Evolutionary conservation across 2,113 vertebrate genomes (phyloP), one percentile per base, ranked within the genome.

Genomic region (Gallinago undulata): DNA sequence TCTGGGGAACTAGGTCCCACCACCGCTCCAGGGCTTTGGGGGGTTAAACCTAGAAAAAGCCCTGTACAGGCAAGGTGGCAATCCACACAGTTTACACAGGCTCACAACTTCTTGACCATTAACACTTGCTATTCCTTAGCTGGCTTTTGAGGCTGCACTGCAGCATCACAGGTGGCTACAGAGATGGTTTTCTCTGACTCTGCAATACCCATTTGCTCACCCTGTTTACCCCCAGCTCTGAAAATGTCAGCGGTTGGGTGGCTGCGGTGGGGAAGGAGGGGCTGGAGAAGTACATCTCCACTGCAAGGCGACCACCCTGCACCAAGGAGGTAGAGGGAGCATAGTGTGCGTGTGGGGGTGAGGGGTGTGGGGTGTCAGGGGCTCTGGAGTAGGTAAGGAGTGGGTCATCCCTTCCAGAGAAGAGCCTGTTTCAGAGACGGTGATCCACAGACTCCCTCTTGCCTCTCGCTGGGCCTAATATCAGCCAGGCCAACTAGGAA

Each of bases 291-390:
- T 37, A 12, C 12, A 48, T 21, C 28, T 55, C 17, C 18, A 7
- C 18, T 56, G 31, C 19, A 22, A 72, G 4, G 41, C 45, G 64
- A 25, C 23, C 18, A 18, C 19, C 3, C 7, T 11, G 18, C 21
- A 5, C 8, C 4, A 3, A 66, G 50, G 27, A 87, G 31, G 33
- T 12, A 51, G 21, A 87, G 37, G 30, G 24, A 51, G 23, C 14
- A 31, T 10, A 6, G 23, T 16, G n/a, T 23, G n/a, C 14, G 14
- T 27, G 39, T 1, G 1, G 18, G 5, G 3, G 2, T 39, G 50
- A 43, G 41, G 17, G 21, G 19, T 9, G 2, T 2, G 19, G 28
- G 27, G 9, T 12, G 13, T 6, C 18, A n/a, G 22, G 27, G 62
- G 23, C 41, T 87, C 56, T n/a, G 78, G 13, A 50, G 17, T 16